Evolutionary conservation across 2,888 invertebrate species (phyloP), one percentile per base, ranked within the genome.

Genomic region (Amphiduros pacificus): DNA sequence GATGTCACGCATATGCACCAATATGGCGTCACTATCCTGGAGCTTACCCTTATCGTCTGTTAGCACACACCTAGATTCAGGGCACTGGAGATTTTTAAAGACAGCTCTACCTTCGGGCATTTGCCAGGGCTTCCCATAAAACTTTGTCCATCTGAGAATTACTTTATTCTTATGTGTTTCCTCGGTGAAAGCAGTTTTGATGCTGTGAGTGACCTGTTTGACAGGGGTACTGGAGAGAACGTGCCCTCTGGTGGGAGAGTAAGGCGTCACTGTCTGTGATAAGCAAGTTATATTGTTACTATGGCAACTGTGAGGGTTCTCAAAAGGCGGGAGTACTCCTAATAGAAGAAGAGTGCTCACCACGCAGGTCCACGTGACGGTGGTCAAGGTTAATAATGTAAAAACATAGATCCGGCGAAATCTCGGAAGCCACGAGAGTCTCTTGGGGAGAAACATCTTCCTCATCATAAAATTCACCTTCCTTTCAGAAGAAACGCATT

Each of bases 1-100:
- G 3, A 59, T 59, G 28, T 59, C 59, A 14, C 59, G 52, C 52
- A 59, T 59, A 44, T 59, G 59, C 24, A 59, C 40, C 2, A 59
- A 51, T n/a, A 59, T n/a, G 20, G 59, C 59, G 28, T 51, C 59
- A 28, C 40, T 40, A n/a, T 52, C 31, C 28, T 29, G 4, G 3
- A 59, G 29, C 2, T 2, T 2, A 1, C 48, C 28, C n/a, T 28
- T 22, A 36, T 59, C 48, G 27, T 59, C 59, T 41, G 40, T 52
- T 6, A 59, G 40, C 22, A 52, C 22, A 29, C 59, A 59, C 22
- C 26, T 28, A 2, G 20, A 17, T 50, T 52, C 27, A 28, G 59
- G 59, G 41, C 59, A 59, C 41, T 36, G 41, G 27, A 59, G 26
- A 2, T 52, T 2, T 20, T 44, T 28, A 40, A 59, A 59, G 17